Base-by-base conservation (phyloP, 2,797 vertebrate species). In the Gambusia yucatana region DNA sequence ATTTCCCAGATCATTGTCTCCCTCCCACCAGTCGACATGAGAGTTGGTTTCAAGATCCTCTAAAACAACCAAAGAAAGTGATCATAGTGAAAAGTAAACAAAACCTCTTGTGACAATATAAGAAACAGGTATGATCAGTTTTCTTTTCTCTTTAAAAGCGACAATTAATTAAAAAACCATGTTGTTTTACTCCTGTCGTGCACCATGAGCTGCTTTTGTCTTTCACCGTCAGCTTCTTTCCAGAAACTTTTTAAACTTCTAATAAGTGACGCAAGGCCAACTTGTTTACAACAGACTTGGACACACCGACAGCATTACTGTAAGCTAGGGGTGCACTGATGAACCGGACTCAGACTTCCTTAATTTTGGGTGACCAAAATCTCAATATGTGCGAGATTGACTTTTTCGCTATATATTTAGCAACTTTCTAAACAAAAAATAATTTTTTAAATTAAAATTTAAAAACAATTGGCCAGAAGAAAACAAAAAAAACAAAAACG, bases 11-110 rank as follows among this genome's bases (percentile, higher is more conserved):
- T 73, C 46, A 13, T 30, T 65, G 77, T 77, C 39, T 25, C 71
- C 39, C 50, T 28, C 76, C 30, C 30, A 17, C 30, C 59, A 17
- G 28, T 36, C 16, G 6, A 22, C 33, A 72, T 71, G 36, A 73
- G 41, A 77, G 57, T 50, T 22, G 48, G 61, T 41, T 67, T 11
- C 10, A 69, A 69, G 6, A 39, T n/a, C 33, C 48, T 69, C 65
- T 9, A 74, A 16, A 28, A 59, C 28, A 63, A 39, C 79, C 50
- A 7, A 39, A 72, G 73, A 47, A 33, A 81, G 48, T 52, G 82
- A 84, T 76, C 2, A 33, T 22, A 6, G 77, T 79, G 67, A 83
- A 65, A 50, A 50, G 6, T 50, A 73, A 63, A 22, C 55, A 6
- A 8, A 5, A 36, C 6, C 30, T 36, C 16, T 20, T 17, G 30